A percentile compares a stretch with the other conserved stretches of the same genome.
Conservation (phyloP, 2,113 vertebrate genomes). For the mouse (Mus musculus) region DNA sequence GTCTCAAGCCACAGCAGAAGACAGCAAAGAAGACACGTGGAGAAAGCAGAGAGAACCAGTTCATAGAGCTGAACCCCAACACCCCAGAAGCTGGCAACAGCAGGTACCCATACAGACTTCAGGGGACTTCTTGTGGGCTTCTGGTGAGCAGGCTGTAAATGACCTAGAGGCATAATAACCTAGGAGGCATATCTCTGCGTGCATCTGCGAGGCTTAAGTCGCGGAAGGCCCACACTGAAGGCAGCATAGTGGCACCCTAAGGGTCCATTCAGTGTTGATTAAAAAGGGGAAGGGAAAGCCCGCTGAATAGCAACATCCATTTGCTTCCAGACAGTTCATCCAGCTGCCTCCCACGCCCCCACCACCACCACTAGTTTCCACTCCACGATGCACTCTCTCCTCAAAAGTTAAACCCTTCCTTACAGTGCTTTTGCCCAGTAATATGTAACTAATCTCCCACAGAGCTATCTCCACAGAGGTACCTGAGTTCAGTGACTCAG, state of each 20-base stretch:
- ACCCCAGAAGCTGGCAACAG: not conserved
- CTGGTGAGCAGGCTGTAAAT: not conserved
- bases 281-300: not conserved
- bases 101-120: not conserved
- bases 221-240: not conserved
- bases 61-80: not conserved
- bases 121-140: too few relatives aligned
- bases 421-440: not conserved
- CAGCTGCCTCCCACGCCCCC: not conserved
- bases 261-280: not conserved
- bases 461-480: not conserved
- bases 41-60: not conserved
- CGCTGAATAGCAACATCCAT: not conserved
- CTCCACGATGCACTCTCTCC: not conserved
- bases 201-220: not conserved
- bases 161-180: too few relatives aligned
- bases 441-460: not conserved
- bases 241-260: not conserved
- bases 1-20: not conserved
- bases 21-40: not conserved
- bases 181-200: not conserved
- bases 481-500: not conserved
- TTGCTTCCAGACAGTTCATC: not conserved
- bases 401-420: not conserved
- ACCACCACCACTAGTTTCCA: not conserved